These are phyloP conservation scores for Lasioglossum leucozonium DNA, from an alignment of 2,888 invertebrate species.

Conservation along the genomic window DNA sequence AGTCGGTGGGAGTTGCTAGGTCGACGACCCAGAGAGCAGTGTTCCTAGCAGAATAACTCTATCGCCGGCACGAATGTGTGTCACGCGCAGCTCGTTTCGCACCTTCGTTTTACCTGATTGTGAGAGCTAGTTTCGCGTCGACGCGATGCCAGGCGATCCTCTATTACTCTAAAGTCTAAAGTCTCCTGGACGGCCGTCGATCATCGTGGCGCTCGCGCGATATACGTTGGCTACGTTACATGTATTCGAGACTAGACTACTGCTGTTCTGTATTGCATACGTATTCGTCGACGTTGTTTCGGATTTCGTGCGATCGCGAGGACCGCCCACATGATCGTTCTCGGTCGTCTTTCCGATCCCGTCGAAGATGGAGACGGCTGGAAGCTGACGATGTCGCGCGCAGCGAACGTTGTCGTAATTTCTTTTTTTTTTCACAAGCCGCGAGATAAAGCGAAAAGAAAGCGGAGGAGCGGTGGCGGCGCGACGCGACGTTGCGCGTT, in stretches of 20 bases:
- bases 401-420: neutral
- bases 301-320: neutral
- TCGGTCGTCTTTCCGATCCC: neutral
- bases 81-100: conserved; percentile 70
- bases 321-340: neutral
- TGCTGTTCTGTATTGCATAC: too few relatives aligned
- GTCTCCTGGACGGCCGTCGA: neutral
- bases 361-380: neutral
- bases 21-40: conserved; percentile 76
- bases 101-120: neutral
- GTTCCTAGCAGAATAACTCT: conserved; percentile 80
- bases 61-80: conserved; percentile 79
- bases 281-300: neutral
- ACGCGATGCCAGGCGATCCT: neutral
- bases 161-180: neutral
- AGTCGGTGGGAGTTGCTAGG: conserved; percentile 55
- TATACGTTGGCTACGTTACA: neutral
- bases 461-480: neutral
- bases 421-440: neutral
- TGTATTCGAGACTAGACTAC: neutral
- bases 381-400: neutral
- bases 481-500: neutral
- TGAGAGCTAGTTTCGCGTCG: conserved; percentile 15
- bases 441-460: neutral
- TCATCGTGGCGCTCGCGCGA: neutral